Conservation (phyloP, 2,113 vertebrate species). For the Ahaetulla prasina region DNA sequence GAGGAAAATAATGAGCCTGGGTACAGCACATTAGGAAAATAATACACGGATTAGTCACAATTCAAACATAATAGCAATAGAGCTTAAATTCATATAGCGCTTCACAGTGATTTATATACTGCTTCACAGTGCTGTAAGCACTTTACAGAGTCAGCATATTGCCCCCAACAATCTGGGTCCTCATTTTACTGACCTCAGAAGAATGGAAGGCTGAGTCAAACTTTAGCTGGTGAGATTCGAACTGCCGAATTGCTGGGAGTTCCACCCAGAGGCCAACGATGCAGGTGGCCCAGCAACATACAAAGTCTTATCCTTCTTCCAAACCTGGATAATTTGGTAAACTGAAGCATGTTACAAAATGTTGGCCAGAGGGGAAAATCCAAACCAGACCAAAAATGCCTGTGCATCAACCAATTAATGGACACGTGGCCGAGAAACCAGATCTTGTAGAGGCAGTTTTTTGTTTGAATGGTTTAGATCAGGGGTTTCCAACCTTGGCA, state of each 20-base stretch:
- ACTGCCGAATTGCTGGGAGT: no score
- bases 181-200: no score
- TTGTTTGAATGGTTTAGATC: neutral
- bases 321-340: neutral
- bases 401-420: neutral
- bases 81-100: no score
- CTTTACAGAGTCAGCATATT: no score
- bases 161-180: no score
- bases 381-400: neutral
- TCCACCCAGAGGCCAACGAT: neutral
- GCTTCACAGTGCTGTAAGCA: no score
- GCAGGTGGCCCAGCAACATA: neutral
- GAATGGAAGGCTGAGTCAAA: no score
- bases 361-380: neutral
- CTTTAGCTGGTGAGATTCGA: no score
- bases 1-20: neutral
- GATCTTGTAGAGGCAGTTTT: neutral
- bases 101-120: no score
- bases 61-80: neutral
- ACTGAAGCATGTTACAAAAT: neutral
- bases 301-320: neutral
- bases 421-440: neutral
- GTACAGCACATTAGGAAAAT: neutral
- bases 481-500: no score
- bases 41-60: neutral